Percentiles rank a stretch among this genome's conserved stretches.
Conservation (phyloP, 2,797 vertebrate genomes). For the Muscicapa comitata region DNA sequence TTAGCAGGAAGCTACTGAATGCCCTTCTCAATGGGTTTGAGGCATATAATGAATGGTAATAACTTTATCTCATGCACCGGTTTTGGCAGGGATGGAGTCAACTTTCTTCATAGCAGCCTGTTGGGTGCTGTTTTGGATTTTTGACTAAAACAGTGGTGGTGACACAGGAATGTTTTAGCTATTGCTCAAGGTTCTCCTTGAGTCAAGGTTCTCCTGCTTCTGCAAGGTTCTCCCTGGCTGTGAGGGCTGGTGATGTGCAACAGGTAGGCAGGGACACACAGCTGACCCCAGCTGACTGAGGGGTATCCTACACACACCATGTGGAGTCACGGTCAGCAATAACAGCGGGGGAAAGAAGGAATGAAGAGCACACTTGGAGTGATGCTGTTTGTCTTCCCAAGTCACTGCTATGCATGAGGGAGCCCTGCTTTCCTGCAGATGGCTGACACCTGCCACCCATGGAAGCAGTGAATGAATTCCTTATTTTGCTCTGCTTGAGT, state of each 20-base stretch:
- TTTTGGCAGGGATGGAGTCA: not conserved
- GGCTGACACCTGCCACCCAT: not conserved
- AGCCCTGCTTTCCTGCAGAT: not conserved
- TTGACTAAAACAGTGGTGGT: not conserved
- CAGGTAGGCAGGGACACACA: not conserved
- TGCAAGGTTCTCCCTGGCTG: rapidly evolving
- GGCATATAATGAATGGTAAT: not conserved
- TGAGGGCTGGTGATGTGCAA: rapidly evolving
- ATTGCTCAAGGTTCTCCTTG: not conserved
- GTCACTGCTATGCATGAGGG: rapidly evolving
- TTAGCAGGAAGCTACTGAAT: not conserved
- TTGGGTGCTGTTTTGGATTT: not conserved
- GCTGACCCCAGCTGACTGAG: not conserved
- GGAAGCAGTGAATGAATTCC: not conserved
- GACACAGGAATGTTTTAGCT: not conserved
- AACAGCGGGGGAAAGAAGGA: not conserved
- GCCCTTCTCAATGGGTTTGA: not conserved
- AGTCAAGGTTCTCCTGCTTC: not conserved
- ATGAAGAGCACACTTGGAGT: not conserved
- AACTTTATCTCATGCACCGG: not conserved
- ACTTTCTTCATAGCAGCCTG: not conserved
- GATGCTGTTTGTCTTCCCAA: not conserved
- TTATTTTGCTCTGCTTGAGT: not conserved
- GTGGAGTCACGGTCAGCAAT: not conserved
- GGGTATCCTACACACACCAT: not conserved